Base-by-base conservation (phyloP, 1,140 invertebrate species). In the Marisa cornuarietis region DNA sequence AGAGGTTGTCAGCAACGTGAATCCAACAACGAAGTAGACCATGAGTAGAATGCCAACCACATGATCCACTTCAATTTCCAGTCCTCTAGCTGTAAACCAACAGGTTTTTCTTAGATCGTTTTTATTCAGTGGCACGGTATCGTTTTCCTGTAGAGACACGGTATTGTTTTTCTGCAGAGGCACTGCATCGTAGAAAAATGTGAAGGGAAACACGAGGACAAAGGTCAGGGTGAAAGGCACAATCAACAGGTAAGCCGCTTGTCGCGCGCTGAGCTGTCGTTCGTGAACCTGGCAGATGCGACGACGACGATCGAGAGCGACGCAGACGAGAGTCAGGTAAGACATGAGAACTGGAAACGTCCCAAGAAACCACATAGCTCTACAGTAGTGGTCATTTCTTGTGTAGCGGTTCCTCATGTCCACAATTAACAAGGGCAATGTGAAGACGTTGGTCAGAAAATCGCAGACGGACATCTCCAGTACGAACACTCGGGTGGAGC, bases 401-500 rank as follows among this genome's bases (percentile, higher is more conserved):
- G 52, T 76, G n/a, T 83, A 82, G 49, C 81, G 81, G 63, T 84
- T 82, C 26, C 82, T 78, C 7, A 87, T 72, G 62, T 89, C 88
- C 62, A 85, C 83, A 26, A 89, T 85, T 71, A 88, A 86, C 75
- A 85, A 85, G 0, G 88, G 88, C 74, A 89, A 84, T 0, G 83
- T 82, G 31, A 88, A 52, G 4, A 78, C 16, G 73, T 87, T 88
- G 49, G 76, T 84, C 7, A 84, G 62, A 20, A 89, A 76, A 77
- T 88, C 88, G 61, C 86, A 82, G 26, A 85, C 74, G 7, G 87
- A 85, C 71, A 89, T 72, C 22, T 81, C 79, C 71, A 87, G 76
- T 68, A 89, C 85, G 81, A 88, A 89, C 14, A 78, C 84, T 52
- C 85, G 76, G n/a, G 86, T 85, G 1, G 87, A 81, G 58, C 83